Evolutionary conservation across 2,113 vertebrate genomes (phyloP).

Genomic region (Podiceps cristatus): DNA sequence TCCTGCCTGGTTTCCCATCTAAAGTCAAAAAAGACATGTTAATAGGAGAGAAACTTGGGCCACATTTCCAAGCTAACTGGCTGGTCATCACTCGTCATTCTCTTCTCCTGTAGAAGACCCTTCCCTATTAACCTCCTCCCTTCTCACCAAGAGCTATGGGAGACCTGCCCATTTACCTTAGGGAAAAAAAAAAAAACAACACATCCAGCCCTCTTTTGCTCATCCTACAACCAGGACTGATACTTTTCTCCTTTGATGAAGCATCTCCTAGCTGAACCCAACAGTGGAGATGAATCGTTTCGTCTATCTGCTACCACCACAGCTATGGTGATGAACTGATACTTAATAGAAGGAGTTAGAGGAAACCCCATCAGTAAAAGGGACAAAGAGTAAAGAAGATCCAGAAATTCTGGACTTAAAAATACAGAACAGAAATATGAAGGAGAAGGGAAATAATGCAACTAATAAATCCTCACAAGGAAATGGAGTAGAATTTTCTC

Average conservation of each 20-base stretch:
- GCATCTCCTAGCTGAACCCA: not conserved
- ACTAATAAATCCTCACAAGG: not conserved
- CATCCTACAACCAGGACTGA: not conserved
- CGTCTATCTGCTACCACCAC: not conserved
- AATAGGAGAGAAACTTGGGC: not conserved
- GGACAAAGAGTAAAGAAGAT: not conserved
- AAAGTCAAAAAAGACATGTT: not conserved
- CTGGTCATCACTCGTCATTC: not conserved
- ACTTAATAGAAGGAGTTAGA: not conserved
- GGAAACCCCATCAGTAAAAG: not conserved
- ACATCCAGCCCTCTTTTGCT: not conserved
- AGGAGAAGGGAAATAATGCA: not conserved
- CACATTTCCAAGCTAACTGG: not conserved
- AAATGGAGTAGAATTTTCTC: not conserved
- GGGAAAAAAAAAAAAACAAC: not conserved
- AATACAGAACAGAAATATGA: not conserved
- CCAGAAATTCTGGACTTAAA: not conserved
- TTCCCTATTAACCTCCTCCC: not conserved
- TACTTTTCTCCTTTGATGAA: not conserved
- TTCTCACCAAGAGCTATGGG: not conserved
- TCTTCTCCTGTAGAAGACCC: not conserved
- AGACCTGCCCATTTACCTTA: not conserved
- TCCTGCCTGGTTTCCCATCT: not conserved
- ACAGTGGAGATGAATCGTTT: not conserved
- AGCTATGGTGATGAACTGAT: not conserved